Evolutionary conservation across 1,140 invertebrate species (phyloP), one percentile per base, ranked within the genome.

Genomic region (Agrypnia vestita): DNA sequence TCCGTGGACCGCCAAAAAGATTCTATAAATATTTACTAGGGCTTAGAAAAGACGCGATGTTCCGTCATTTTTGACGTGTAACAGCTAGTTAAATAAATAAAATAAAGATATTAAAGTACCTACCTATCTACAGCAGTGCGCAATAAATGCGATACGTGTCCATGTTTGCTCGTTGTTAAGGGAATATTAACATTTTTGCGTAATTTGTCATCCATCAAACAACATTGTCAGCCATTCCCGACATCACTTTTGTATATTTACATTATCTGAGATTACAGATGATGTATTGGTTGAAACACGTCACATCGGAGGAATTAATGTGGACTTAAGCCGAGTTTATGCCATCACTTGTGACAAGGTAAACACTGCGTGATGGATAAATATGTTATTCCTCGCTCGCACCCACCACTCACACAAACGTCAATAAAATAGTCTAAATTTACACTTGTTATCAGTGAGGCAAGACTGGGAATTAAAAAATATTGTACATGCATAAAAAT

Each of bases 141-240:
- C 9, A 21, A n/a, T 15, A 15, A 19, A 59, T 15, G 11, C 13
- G 9, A 21, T 59, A 53, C 7, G 4, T 53, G 15, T 59, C 55
- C 53, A 10, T 12, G 61, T 64, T 64, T 15, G 21, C 43, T 10
- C 46, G 44, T 47, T n/a, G 44, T 72, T 55, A 51, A 47, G 47
- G 49, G 21, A 62, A 73, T 55, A 76, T 67, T 72, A 77, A 81
- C 71, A 81, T 56, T 15, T 35, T 75, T 62, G 72, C 44, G 49
- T 67, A 74, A 80, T 80, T 80, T 82, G 77, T 79, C 80, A 82
- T 76, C 76, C 80, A 79, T 82, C 80, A 79, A 82, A 76, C 76
- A 78, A 81, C 69, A 64, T 71, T 78, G 77, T 82, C 64, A 79
- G 46, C 56, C 56, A 35, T 35, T 35, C 25, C 6, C 25, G 25